Percentiles rank a stretch among this genome's conserved stretches.
These are phyloP conservation scores for Stichopus chloronotus DNA, from an alignment of 35 echinoderm and acorn worm species.

Conservation along the genomic window DNA sequence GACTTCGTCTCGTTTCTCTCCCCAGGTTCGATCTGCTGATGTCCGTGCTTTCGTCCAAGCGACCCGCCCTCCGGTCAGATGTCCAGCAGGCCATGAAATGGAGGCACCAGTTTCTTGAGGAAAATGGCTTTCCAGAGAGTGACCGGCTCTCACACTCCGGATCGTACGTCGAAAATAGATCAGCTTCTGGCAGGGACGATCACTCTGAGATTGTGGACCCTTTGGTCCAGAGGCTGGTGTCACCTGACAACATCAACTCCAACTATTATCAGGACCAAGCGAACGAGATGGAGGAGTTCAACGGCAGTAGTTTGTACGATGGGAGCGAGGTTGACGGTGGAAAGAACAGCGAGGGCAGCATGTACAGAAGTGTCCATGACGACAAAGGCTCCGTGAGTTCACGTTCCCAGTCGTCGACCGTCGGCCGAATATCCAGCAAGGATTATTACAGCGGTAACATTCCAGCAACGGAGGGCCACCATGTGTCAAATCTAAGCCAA, in stretches of 20 bases:
- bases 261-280: neutral
- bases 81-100: constrained; percentile 40
- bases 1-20: neutral
- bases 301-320: neutral
- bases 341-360: constrained; percentile 20
- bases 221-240: constrained; percentile 9
- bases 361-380: constrained; percentile 22
- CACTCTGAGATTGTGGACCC: constrained; percentile 30
- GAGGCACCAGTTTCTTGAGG: constrained; percentile 25
- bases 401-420: constrained; percentile 11
- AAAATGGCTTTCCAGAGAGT: constrained; percentile 37
- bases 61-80: constrained; percentile 23
- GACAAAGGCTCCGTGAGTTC: constrained; percentile 6
- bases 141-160: constrained; percentile 32
- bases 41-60: constrained; percentile 42
- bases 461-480: neutral
- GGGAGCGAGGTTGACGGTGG: neutral
- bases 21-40: constrained; percentile 45
- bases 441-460: constrained; percentile 57
- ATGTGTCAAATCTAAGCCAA: neutral
- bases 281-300: neutral
- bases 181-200: constrained; percentile 26
- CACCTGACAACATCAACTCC: neutral
- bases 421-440: constrained; percentile 19
- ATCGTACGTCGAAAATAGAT: constrained; percentile 27